These are phyloP conservation scores for Cremastinae sp. DNA, from an alignment of 2,888 invertebrate species.

Conservation along the genomic window DNA sequence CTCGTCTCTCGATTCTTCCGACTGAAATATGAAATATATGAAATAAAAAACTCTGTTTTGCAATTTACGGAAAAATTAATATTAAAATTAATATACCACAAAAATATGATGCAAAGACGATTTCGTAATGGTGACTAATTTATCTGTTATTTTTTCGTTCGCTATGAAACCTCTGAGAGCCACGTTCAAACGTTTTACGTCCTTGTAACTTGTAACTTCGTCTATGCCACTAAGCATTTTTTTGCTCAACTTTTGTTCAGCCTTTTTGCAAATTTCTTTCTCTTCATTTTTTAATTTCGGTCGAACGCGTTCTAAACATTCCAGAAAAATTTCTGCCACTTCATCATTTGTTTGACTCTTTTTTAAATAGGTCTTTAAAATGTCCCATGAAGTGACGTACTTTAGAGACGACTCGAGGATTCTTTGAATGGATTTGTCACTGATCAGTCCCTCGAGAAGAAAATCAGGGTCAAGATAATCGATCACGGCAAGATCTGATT, in stretches of 20 bases:
- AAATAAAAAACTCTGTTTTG: no score
- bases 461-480: conserved; percentile 65
- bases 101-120: conserved; percentile 65
- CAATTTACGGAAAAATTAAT: conserved; percentile 2
- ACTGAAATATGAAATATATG: no score
- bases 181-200: conserved; percentile 69
- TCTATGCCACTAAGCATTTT: conserved; percentile 63
- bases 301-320: conserved; percentile 69
- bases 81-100: conserved; percentile 60
- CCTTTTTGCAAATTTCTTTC: conserved; percentile 66
- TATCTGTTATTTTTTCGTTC: conserved; percentile 62
- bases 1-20: conserved; percentile 40
- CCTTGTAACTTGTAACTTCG: conserved; percentile 59
- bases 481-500: conserved; percentile 67
- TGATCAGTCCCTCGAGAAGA: conserved; percentile 64
- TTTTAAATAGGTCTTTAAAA: conserved; percentile 61
- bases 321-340: conserved; percentile 65
- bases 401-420: conserved; percentile 68
- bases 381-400: conserved; percentile 60
- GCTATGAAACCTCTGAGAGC: conserved; percentile 66
- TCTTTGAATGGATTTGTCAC: conserved; percentile 61
- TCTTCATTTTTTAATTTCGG: conserved; percentile 66
- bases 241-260: conserved; percentile 67
- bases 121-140: conserved; percentile 63
- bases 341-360: conserved; percentile 53